Evolutionary conservation across 1,140 invertebrate genomes (phyloP), one percentile per base, ranked within the genome.

Genomic region (Cotesia chilonis): DNA sequence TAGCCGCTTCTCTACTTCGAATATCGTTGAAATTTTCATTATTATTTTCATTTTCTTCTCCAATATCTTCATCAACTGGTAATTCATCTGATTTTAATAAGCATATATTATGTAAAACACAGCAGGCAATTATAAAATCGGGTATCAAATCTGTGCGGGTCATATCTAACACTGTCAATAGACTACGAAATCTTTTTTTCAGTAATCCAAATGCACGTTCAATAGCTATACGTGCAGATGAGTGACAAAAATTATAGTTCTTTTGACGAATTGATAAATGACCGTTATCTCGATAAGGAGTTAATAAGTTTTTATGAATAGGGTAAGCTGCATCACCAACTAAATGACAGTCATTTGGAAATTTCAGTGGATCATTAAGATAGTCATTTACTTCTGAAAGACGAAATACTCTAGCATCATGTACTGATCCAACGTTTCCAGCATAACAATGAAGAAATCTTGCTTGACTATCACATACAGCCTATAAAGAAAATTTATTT

Each of bases 401-500:
- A n/a, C 52, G 9, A 57, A 66, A 66, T 6, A 72, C 63, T 57
- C 70, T 54, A 14, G 52, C 54, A 36, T 72, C 71, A 7, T 72
- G 71, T 68, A 68, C 28, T 9, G 64, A 68, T n/a, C 65, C 71
- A 37, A 67, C 64, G 59, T 72, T 37, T 41, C 71, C 71, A 59
- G 7, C 12, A 59, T 68, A 72, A 36, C 20, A 37, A 61, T 68
- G 51, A 9, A 67, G 7, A 47, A 72, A 68, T 68, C 67, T 72
- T n/a, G 60, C 4, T 36, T 35, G 37, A 10, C 17, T 38, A 61
- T 72, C 64, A 68, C 37, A 14, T n/a, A 68, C 4, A 52, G 41
- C 4, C 35, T 68, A 7, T 28, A 28, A 28, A 28, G 28, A 28
- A 28, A 28, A 28, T 28, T 28, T 28, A 28, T 28, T 28, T 28